Conservation (phyloP, 2,888 invertebrate species). For the Zaprionus bogoriensis region DNA sequence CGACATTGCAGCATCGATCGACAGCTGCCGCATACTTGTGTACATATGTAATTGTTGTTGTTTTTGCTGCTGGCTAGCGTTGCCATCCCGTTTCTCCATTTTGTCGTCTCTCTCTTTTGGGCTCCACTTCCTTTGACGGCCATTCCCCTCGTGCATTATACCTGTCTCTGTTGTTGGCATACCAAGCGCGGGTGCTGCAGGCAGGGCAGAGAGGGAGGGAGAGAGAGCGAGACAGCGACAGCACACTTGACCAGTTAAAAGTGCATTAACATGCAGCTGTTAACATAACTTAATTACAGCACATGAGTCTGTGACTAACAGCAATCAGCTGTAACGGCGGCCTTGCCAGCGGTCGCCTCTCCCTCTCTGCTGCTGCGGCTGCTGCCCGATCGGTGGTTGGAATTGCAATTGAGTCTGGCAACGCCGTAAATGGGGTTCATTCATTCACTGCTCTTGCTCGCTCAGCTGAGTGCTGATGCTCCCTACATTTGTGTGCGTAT, state of each 20-base stretch:
- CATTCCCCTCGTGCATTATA: constrained; percentile 34
- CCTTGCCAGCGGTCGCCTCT: constrained; percentile 18
- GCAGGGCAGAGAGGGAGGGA: background rate
- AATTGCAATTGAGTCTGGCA: constrained; percentile 25
- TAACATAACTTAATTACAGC: constrained; percentile 8
- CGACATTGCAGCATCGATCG: background rate
- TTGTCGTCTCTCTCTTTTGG: constrained; percentile 6
- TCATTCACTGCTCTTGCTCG: too few relatives aligned
- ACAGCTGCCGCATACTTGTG: background rate
- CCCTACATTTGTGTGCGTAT: background rate
- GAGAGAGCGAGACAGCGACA: background rate
- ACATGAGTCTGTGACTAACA: background rate
- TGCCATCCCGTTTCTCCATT: background rate
- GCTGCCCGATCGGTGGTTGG: background rate
- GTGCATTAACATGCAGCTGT: constrained; percentile 33
- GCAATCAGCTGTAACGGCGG: constrained; percentile 35
- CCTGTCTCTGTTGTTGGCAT: constrained; percentile 14
- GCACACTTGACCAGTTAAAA: constrained; percentile 21
- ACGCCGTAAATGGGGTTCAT: constrained; percentile 5
- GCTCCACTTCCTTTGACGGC: constrained; percentile 44
- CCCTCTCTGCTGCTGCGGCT: background rate
- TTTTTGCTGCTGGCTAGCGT: constrained; percentile 5
- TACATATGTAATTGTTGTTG: too few relatives aligned
- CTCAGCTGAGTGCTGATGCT: constrained; percentile 15
- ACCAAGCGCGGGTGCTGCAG: too few relatives aligned